phyloP scores from a whole-genome alignment of 1,140 invertebrate genomes.

The Conus betulinus region DNA sequence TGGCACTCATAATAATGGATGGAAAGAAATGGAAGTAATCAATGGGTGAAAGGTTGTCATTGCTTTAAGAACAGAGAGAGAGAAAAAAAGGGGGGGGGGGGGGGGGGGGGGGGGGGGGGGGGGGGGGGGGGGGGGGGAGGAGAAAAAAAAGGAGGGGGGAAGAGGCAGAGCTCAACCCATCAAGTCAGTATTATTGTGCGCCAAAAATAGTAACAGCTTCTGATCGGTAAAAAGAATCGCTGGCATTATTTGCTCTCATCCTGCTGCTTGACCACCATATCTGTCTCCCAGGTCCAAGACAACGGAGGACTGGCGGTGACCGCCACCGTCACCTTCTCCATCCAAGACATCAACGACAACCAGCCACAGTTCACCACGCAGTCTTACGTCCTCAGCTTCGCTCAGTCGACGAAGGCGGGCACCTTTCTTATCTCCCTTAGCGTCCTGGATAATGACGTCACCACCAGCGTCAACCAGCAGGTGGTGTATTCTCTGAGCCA shows the following conservation, averaged over 20 bases:
- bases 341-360: slow-evolving; percentile 31
- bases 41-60: too few relatives aligned
- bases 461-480: neutral
- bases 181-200: neutral
- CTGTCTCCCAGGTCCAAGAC: slow-evolving; percentile 16
- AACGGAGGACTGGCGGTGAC: slow-evolving; percentile 24
- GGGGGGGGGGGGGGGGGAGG: too few relatives aligned
- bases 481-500: neutral
- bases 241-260: too few relatives aligned
- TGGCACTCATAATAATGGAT: too few relatives aligned
- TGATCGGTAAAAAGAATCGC: neutral
- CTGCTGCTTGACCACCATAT: too few relatives aligned
- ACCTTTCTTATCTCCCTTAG: slow-evolving; percentile 15
- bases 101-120: too few relatives aligned
- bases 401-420: slow-evolving; percentile 4
- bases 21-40: too few relatives aligned
- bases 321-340: slow-evolving; percentile 29
- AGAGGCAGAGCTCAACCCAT: neutral
- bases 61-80: too few relatives aligned
- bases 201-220: too few relatives aligned
- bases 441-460: slow-evolving; percentile 41
- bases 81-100: too few relatives aligned
- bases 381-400: slow-evolving; percentile 30
- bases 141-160: too few relatives aligned
- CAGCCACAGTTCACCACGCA: slow-evolving; percentile 23